A percentile compares a stretch with the other conserved stretches of the same genome.
Evolutionary conservation across 2,797 vertebrate genomes (phyloP).

Genomic region (Pyrrhura leucotis): DNA sequence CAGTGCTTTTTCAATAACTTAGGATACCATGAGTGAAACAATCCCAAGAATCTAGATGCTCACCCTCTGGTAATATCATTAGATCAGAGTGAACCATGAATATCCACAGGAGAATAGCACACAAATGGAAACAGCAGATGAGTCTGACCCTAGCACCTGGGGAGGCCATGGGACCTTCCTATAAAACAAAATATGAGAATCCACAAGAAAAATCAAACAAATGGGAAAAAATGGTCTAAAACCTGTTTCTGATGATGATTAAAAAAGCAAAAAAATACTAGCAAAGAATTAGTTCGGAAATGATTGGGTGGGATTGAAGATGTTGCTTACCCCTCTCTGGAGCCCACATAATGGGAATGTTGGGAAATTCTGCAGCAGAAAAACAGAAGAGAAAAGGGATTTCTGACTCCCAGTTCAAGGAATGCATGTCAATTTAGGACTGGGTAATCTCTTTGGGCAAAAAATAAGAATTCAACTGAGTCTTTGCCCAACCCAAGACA

Average conservation of each 20-base stretch:
- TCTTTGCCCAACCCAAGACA: slow-evolving; percentile 76
- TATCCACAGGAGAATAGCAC: slow-evolving; percentile 78
- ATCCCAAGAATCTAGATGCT: slow-evolving; percentile 68
- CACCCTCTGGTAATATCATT: slow-evolving; percentile 68
- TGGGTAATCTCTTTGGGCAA: slow-evolving; percentile 74
- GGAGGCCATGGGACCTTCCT: slow-evolving; percentile 74
- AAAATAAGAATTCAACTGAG: slow-evolving; percentile 76
- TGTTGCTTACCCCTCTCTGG: slow-evolving; percentile 87
- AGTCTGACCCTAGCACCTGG: slow-evolving; percentile 74
- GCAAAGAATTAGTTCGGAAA: slow-evolving; percentile 82
- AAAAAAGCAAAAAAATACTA: slow-evolving; percentile 77
- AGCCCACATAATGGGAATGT: slow-evolving; percentile 86
- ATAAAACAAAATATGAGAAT: slow-evolving; percentile 78
- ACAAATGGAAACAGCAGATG: slow-evolving; percentile 81
- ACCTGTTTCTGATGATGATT: slow-evolving; percentile 76
- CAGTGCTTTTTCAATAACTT: slow-evolving; percentile 57
- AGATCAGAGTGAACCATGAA: slow-evolving; percentile 70
- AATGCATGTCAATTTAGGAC: slow-evolving; percentile 81
- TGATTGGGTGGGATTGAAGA: slow-evolving; percentile 84
- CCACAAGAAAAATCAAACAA: slow-evolving; percentile 81
- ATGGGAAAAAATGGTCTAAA: slow-evolving; percentile 79
- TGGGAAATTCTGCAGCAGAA: slow-evolving; percentile 87
- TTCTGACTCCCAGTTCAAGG: slow-evolving; percentile 85
- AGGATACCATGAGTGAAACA: slow-evolving; percentile 55
- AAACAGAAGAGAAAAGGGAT: slow-evolving; percentile 88